These are phyloP conservation scores for Ptychoptera albimana DNA, from an alignment of 2,888 invertebrate species.

Conservation along the genomic window DNA sequence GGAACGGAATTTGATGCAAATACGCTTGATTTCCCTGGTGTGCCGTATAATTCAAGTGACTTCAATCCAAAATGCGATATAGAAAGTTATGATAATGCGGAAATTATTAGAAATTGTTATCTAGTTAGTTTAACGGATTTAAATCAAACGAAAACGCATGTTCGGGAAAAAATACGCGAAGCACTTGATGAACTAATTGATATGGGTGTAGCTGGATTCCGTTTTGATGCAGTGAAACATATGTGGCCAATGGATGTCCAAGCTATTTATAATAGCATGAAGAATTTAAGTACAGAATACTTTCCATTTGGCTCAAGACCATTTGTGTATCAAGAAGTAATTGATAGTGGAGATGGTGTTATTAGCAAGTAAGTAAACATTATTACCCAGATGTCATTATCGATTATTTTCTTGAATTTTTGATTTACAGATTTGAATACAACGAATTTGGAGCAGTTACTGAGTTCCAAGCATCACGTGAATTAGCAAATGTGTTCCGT, in stretches of 20 bases:
- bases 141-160: constrained; percentile 31
- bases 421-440: constrained; percentile 30
- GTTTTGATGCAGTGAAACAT: constrained; percentile 36
- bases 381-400: not conserved
- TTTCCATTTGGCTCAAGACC: constrained; percentile 34
- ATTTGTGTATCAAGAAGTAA: constrained; percentile 39
- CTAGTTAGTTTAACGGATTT: constrained; percentile 35
- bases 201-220: constrained; percentile 39
- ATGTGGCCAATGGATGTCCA: constrained; percentile 39
- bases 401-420: not conserved
- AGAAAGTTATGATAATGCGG: constrained; percentile 34
- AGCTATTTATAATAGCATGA: constrained; percentile 33
- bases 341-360: constrained; percentile 28
- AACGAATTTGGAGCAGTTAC: constrained; percentile 43
- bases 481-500: constrained; percentile 39
- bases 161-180: constrained; percentile 30
- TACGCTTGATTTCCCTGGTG: constrained; percentile 33
- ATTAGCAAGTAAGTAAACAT: constrained; percentile 15
- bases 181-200: constrained; percentile 35
- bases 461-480: constrained; percentile 38
- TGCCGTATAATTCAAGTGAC: constrained; percentile 37
- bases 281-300: constrained; percentile 32
- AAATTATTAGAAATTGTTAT: constrained; percentile 30
- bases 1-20: constrained; percentile 32
- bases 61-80: constrained; percentile 37